Percentiles rank a stretch among this genome's conserved stretches.
Conservation (phyloP, 2,888 invertebrate species). For the Gibbula magus region DNA sequence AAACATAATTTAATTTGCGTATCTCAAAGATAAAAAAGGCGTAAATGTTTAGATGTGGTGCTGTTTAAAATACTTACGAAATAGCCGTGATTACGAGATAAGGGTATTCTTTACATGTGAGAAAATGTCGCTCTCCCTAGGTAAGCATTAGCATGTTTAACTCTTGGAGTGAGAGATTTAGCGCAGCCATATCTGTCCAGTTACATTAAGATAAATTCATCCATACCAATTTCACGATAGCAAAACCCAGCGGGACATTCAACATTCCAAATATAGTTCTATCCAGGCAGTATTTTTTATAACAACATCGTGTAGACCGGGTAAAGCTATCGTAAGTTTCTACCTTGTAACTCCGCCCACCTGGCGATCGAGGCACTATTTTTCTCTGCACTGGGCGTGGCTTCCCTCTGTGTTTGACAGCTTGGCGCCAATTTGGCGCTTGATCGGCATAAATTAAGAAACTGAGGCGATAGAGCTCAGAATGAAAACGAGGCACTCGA, state of each 20-base stretch:
- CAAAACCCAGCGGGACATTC: conserved; percentile 15
- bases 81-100: background rate
- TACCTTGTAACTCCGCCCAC: background rate
- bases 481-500: conserved; percentile 21
- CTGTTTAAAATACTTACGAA: too few species aligned
- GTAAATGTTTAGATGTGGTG: too few species aligned
- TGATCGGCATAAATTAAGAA: conserved; percentile 16
- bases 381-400: background rate
- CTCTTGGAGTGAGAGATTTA: background rate
- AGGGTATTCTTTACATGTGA: background rate
- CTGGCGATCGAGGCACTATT: background rate
- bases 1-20: too few species aligned
- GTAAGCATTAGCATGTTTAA: conserved; percentile 5
- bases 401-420: background rate
- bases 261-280: conserved; percentile 9
- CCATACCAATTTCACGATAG: conserved; percentile 20
- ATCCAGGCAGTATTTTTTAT: conserved; percentile 4
- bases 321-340: background rate
- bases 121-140: background rate
- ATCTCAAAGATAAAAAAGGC: too few species aligned
- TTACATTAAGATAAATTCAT: conserved; percentile 21
- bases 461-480: background rate
- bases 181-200: conserved; percentile 9
- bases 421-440: background rate
- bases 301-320: background rate